These are phyloP conservation scores for Xiphorhynchus erythropygius DNA, from an alignment of 2,797 vertebrate species.

Conservation along the genomic window DNA sequence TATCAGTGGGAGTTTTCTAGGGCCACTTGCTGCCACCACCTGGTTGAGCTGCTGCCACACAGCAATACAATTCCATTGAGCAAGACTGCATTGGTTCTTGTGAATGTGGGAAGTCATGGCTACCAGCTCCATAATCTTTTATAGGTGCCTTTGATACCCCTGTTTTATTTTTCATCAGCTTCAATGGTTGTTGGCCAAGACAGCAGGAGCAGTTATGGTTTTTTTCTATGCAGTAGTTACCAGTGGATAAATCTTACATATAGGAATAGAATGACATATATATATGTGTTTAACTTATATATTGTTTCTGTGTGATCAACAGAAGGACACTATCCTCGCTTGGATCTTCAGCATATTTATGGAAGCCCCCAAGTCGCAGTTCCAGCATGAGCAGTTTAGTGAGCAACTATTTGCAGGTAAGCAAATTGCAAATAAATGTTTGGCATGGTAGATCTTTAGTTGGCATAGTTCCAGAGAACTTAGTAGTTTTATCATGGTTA, in stretches of 20 bases:
- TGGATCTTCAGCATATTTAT: conserved; percentile 86
- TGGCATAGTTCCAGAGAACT: not conserved
- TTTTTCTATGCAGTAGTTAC: not conserved
- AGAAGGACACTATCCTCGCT: conserved; percentile 86
- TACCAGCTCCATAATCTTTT: not conserved
- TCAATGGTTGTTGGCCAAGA: not conserved
- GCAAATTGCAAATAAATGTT: not conserved
- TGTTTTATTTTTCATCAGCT: not conserved
- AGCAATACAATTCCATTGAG: not conserved
- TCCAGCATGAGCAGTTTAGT: conserved; percentile 95
- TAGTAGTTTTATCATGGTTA: not conserved
- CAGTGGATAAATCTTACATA: not conserved
- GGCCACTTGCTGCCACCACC: not conserved
- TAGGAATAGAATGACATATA: not conserved
- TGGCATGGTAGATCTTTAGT: not conserved
- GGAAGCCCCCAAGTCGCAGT: conserved; percentile 93
- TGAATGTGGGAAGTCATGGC: not conserved
- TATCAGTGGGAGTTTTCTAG: not conserved
- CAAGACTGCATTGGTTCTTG: not conserved
- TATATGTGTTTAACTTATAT: not conserved
- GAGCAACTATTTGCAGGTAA: conserved; percentile 92
- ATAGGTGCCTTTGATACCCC: not conserved
- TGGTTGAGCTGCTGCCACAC: not conserved
- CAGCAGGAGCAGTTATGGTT: not conserved
- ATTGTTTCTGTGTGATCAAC: not conserved